These are phyloP conservation scores for Macrostomum lignano DNA, from an alignment of 1,140 invertebrate species.

Conservation along the genomic window DNA sequence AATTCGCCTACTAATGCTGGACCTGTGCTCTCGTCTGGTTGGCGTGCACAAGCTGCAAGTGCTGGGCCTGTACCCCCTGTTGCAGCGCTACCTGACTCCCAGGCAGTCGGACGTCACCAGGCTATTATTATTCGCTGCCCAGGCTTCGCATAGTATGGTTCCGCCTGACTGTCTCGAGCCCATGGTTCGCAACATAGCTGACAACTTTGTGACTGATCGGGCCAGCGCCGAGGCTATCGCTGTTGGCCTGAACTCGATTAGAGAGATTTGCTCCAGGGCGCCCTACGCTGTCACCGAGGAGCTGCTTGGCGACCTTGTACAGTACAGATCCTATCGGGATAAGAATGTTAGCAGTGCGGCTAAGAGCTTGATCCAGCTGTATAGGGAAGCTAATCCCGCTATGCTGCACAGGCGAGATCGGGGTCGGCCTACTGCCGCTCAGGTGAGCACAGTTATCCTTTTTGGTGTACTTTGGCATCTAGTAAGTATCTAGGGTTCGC, in stretches of 20 bases:
- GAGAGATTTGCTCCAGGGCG: slow-evolving; percentile 65
- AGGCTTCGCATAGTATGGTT: slow-evolving; percentile 72
- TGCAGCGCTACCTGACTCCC: slow-evolving; percentile 61
- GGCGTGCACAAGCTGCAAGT: slow-evolving; percentile 69
- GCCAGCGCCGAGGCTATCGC: slow-evolving; percentile 93
- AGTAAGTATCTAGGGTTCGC: background rate
- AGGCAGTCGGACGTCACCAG: slow-evolving; percentile 79
- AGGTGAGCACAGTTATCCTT: background rate
- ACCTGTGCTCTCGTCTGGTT: slow-evolving; percentile 73
- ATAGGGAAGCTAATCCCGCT: slow-evolving; percentile 36
- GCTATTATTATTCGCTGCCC: slow-evolving; percentile 69
- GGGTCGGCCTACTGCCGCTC: background rate
- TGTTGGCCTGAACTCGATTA: slow-evolving; percentile 70
- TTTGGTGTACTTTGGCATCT: background rate
- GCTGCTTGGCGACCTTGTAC: slow-evolving; percentile 55
- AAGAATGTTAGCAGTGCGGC: slow-evolving; percentile 45
- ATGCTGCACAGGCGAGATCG: background rate
- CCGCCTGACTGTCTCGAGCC: slow-evolving; percentile 71
- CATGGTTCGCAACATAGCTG: slow-evolving; percentile 58
- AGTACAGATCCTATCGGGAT: slow-evolving; percentile 71
- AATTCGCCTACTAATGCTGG: slow-evolving; percentile 69
- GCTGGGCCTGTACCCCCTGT: slow-evolving; percentile 72
- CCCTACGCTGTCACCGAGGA: slow-evolving; percentile 67
- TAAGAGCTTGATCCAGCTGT: slow-evolving; percentile 60
- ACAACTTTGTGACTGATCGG: slow-evolving; percentile 90